Conservation (phyloP, 2,888 invertebrate species). For the Nomada lathburiana region DNA sequence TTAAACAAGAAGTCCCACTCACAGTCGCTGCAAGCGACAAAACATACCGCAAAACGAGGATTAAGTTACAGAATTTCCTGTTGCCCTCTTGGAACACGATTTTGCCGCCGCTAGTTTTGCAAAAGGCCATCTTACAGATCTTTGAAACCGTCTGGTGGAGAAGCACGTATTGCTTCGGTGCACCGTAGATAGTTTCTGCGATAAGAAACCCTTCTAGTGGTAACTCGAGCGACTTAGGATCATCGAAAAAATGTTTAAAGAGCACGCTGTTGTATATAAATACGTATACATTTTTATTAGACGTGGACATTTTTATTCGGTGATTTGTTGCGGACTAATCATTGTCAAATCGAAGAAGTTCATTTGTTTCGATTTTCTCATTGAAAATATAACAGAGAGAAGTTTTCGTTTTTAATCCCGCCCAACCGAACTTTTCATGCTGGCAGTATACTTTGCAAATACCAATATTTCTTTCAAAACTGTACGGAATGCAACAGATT, state of each 20-base stretch:
- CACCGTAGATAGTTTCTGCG: neutral
- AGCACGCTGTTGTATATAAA: no score
- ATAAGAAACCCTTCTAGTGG: neutral
- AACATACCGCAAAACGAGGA: conserved; percentile 5
- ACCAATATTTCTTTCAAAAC: no score
- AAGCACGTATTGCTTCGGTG: neutral
- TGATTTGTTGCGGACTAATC: no score
- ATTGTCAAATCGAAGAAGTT: no score
- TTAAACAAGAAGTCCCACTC: neutral
- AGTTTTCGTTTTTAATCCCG: no score
- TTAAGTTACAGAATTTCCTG: conserved; percentile 36
- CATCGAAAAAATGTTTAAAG: neutral
- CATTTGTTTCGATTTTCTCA: no score
- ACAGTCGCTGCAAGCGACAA: neutral
- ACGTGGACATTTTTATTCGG: no score
- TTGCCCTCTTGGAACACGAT: neutral
- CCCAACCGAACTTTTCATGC: no score
- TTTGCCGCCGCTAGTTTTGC: conserved; percentile 20
- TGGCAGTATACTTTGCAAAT: neutral
- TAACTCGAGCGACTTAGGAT: neutral
- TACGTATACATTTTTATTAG: no score
- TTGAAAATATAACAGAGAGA: no score
- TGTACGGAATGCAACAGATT: neutral
- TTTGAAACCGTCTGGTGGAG: neutral
- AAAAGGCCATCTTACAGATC: neutral